These are phyloP conservation scores for Ichneumoninae sp. DNA, from an alignment of 2,888 invertebrate species.

Conservation along the genomic window DNA sequence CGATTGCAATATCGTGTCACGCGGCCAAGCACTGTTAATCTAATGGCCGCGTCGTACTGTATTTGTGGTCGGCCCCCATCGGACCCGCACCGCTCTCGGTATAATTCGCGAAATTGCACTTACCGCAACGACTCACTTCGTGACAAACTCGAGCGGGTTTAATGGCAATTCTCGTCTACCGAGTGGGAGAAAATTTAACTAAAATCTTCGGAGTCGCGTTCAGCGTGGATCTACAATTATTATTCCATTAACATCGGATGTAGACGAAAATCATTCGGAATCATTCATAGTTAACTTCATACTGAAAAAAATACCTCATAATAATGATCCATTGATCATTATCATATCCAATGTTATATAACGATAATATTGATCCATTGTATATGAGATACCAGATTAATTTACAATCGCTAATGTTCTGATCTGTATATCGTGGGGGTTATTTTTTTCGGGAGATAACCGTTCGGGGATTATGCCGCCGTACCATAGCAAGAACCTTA, in stretches of 20 bases:
- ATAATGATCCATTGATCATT: too few species aligned
- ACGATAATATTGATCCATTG: too few species aligned
- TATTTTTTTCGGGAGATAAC: too few species aligned
- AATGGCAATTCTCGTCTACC: background rate
- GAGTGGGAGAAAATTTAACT: background rate
- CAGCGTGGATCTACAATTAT: too few species aligned
- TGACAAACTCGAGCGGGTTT: background rate
- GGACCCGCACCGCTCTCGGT: slow-evolving; percentile 11
- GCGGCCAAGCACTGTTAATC: slow-evolving; percentile 48
- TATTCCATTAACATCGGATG: too few species aligned
- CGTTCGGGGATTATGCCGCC: too few species aligned
- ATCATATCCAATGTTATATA: too few species aligned
- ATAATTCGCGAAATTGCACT: slow-evolving; percentile 14
- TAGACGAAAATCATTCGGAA: background rate
- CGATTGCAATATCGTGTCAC: slow-evolving; percentile 56
- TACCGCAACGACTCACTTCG: slow-evolving; percentile 1
- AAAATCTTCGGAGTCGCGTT: background rate
- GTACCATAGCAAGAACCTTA: background rate
- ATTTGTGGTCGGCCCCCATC: slow-evolving; percentile 14
- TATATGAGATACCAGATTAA: too few species aligned
- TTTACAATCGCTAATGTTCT: too few species aligned
- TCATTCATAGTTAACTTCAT: background rate
- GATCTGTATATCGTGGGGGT: too few species aligned
- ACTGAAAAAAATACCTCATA: background rate
- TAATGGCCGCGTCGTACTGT: slow-evolving; percentile 35